Evolutionary conservation across 2,113 vertebrate genomes (phyloP), one percentile per base, ranked within the genome.

Genomic region (Lota lota): DNA sequence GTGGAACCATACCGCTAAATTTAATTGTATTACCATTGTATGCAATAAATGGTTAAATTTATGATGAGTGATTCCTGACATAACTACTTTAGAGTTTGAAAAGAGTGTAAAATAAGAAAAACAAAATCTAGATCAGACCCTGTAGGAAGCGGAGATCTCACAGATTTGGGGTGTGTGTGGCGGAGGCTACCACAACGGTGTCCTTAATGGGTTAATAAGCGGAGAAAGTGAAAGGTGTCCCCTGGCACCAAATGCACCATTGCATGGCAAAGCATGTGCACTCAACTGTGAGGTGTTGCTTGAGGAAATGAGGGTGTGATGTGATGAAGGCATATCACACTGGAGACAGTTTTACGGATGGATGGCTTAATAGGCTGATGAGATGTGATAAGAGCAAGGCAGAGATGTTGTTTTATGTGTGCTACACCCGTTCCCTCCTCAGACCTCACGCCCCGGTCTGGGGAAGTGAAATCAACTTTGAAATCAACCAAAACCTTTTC

Each of bases 391-490:
- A 87, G 79, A 85, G 70, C 72, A 2, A 61, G 74, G 20, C 66
- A 76, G 70, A 65, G 72, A 53, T 64, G 19, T 1, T 2, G 22
- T 22, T n/a, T 19, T 40, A 0, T 20, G 61, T 66, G 70, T 5
- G 53, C 20, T 21, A 3, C 21, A 21, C 12, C n/a, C n/a, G 57
- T 59, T 18, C n/a, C n/a, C 7, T 1, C n/a, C 57, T 20, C 57
- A 66, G 92, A 93, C 79, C 94, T 94, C 89, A 93, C 93, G 86
- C 94, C 92, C 70, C 92, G 92, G 80, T 92, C 91, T 60, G 90
- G 87, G 86, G 95, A 93, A 92, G 93, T 91, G 91, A 87, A 91
- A 18, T 94, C 94, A 84, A 95, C 93, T 84, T 92, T 86, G 77
- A 94, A 93, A 89, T 95, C 93, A 83, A 96, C 92, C 83, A 94